Evolutionary conservation across 2,797 vertebrate species (phyloP).

Genomic region (Sebastes umbrosus): DNA sequence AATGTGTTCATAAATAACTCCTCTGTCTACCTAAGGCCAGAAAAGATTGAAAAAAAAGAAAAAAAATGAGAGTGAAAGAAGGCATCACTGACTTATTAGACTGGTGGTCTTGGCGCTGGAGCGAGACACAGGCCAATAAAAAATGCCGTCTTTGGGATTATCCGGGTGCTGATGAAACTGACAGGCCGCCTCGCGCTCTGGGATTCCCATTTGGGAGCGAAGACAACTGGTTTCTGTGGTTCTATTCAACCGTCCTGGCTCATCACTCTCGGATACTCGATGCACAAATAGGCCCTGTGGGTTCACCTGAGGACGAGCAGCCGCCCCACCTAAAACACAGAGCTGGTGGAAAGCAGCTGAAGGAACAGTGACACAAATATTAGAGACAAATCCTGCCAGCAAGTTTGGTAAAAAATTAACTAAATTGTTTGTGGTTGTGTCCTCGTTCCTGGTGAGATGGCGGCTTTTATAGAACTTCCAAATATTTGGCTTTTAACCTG

Average conservation of each 20-base stretch:
- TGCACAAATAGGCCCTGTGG: constrained; percentile 49
- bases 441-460: constrained; percentile 13
- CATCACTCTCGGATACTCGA: constrained; percentile 47
- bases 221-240: constrained; percentile 48
- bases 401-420: constrained; percentile 5
- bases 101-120: constrained; percentile 30
- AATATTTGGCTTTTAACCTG: no score
- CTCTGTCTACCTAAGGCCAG: constrained; percentile 22
- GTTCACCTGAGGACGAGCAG: constrained; percentile 24
- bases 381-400: constrained; percentile 26
- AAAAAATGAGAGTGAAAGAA: constrained; percentile 14
- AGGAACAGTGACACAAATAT: constrained; percentile 48
- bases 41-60: background rate
- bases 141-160: constrained; percentile 67
- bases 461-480: constrained; percentile 3
- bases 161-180: constrained; percentile 53
- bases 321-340: background rate
- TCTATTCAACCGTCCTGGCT: constrained; percentile 50
- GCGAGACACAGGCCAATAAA: constrained; percentile 68
- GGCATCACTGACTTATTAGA: constrained; percentile 51
- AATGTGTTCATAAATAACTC: background rate
- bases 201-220: constrained; percentile 51
- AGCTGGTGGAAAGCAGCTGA: constrained; percentile 14
- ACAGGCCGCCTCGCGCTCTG: constrained; percentile 49
- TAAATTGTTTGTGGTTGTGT: constrained; percentile 16